Conservation (phyloP, 2,113 vertebrate species). For the Xenus cinereus region DNA sequence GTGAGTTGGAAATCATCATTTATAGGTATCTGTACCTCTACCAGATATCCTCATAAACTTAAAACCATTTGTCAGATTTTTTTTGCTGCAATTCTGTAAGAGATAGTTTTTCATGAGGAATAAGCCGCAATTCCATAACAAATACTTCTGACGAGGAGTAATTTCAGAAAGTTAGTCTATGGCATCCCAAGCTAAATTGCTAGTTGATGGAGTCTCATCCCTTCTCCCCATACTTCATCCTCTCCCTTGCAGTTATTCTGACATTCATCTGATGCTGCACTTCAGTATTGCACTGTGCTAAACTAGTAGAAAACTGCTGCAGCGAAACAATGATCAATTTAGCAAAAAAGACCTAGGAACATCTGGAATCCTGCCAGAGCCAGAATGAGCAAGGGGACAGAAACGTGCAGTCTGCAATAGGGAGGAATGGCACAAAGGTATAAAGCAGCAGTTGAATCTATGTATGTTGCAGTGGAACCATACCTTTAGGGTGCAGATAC, state of each 20-base stretch:
- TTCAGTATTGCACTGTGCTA: background rate
- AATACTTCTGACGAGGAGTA: background rate
- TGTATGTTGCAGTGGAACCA: background rate
- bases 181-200: background rate
- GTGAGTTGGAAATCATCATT: background rate
- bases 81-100: background rate
- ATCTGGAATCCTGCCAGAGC: background rate
- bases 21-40: background rate
- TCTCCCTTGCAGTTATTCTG: background rate
- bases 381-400: background rate
- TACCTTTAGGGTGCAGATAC: background rate
- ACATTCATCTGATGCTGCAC: background rate
- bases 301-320: background rate
- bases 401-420: fast-evolving
- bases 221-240: background rate
- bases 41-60: background rate
- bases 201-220: background rate
- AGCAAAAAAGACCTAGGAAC: background rate
- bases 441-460: background rate
- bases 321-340: background rate
- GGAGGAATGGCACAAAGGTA: background rate
- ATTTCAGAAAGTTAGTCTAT: background rate
- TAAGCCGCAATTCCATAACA: background rate
- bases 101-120: background rate
- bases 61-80: background rate